A percentile compares a stretch with the other conserved stretches of the same genome.
Evolutionary conservation across 2,113 vertebrate genomes (phyloP).

Genomic region (Oenanthe oenanthe): DNA sequence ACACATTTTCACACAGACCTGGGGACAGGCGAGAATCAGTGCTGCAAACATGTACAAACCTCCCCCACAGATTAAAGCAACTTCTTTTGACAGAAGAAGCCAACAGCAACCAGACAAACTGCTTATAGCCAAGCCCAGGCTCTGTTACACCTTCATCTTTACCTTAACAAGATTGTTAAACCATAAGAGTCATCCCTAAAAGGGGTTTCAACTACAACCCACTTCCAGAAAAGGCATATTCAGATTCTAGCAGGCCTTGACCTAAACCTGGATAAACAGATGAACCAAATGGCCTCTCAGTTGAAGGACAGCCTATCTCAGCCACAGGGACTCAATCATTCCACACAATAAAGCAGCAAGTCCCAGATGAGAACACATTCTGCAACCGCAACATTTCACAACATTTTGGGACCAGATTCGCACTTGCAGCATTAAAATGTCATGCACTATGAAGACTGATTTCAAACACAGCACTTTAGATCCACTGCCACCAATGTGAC

Average conservation of each 20-base stretch:
- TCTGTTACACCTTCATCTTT: neutral
- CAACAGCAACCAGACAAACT: neutral
- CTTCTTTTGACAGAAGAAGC: neutral
- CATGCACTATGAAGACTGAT: neutral
- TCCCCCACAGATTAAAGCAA: neutral
- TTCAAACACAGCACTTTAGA: neutral
- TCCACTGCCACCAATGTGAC: neutral
- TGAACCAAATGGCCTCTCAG: neutral
- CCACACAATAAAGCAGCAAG: neutral
- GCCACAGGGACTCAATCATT: neutral
- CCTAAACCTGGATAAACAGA: neutral
- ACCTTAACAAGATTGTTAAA: neutral
- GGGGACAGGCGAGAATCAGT: slow-evolving; percentile 27
- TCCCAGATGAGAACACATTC: neutral
- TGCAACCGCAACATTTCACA: neutral
- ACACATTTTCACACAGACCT: slow-evolving; percentile 97
- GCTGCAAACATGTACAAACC: neutral
- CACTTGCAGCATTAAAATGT: neutral
- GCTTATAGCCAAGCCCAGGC: neutral
- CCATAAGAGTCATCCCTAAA: neutral
- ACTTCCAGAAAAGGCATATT: neutral
- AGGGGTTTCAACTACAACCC: neutral
- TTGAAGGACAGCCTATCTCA: neutral
- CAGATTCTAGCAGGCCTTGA: neutral
- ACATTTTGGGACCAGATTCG: neutral